phyloP scores from a whole-genome alignment of 2,113 vertebrate genomes.

The Lagenorhynchus albirostris region DNA sequence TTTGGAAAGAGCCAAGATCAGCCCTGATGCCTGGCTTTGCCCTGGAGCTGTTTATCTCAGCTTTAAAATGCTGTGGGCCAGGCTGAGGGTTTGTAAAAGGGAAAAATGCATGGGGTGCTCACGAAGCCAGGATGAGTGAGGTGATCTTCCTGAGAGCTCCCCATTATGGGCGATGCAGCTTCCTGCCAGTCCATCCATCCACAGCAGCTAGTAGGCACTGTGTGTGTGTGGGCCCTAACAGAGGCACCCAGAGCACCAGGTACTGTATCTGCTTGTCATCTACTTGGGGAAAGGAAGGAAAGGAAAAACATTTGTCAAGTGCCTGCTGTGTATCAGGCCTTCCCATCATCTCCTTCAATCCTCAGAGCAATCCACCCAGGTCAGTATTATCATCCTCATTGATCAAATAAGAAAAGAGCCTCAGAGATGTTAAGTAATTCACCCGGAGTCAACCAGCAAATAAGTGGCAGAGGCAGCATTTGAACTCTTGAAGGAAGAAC shows the following conservation, averaged over 20 bases:
- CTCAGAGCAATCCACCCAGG: not conserved
- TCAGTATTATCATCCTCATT: not conserved
- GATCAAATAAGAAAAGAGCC: not conserved
- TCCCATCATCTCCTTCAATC: not conserved
- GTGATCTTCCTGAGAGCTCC: not conserved
- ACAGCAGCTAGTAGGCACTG: not conserved
- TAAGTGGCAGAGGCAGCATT: not conserved
- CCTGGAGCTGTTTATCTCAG: slow-evolving; percentile 67
- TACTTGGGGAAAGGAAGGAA: not conserved
- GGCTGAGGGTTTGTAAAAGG: slow-evolving; percentile 42
- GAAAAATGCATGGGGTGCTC: not conserved
- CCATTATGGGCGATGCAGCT: not conserved
- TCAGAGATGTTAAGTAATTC: not conserved
- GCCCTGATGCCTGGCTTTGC: slow-evolving; percentile 7
- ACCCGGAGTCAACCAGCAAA: not conserved
- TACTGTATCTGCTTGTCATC: not conserved
- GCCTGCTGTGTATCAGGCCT: not conserved
- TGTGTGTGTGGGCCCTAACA: not conserved
- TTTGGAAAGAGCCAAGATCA: slow-evolving; percentile 45
- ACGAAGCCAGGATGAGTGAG: not conserved
- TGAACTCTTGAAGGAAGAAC: not conserved
- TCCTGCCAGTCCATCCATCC: not conserved
- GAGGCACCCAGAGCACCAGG: too few species aligned
- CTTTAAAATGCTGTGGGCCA: slow-evolving; percentile 18
- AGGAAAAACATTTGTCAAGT: not conserved